phyloP scores from a whole-genome alignment of 1,140 invertebrate genomes.

The Drosophila biarmipes region DNA sequence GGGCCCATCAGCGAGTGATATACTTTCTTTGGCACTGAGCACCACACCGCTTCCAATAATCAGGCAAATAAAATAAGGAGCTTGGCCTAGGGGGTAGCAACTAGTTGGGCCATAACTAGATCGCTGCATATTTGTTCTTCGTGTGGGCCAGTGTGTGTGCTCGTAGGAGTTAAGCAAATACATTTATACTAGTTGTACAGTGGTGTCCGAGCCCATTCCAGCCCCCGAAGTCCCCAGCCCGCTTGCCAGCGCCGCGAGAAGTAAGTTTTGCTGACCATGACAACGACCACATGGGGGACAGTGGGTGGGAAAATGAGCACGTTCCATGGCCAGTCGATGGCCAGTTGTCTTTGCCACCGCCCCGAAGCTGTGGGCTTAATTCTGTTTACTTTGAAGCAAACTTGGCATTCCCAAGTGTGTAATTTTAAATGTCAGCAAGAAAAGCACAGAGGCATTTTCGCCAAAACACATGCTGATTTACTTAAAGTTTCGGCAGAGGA shows the following conservation, averaged over 20 bases:
- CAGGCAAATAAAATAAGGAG: neutral
- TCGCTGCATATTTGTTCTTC: slow-evolving; percentile 15
- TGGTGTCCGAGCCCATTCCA: neutral
- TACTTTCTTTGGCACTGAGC: no score
- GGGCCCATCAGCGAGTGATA: no score
- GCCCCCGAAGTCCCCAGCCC: slow-evolving; percentile 6
- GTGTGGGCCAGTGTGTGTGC: slow-evolving; percentile 8
- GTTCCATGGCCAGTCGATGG: slow-evolving; percentile 53
- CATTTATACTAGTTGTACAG: slow-evolving; percentile 46
- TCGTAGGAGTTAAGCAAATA: slow-evolving; percentile 65
- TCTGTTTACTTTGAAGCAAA: slow-evolving; percentile 76
- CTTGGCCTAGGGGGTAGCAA: slow-evolving; percentile 4
- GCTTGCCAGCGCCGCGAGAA: slow-evolving; percentile 35
- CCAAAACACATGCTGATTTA: slow-evolving; percentile 38
- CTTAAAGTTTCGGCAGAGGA: slow-evolving; percentile 46
- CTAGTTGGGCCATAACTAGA: neutral
- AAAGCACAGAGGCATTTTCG: slow-evolving; percentile 26
- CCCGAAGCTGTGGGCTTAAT: slow-evolving; percentile 51
- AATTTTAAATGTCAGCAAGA: slow-evolving; percentile 79
- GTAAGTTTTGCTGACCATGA: slow-evolving; percentile 78
- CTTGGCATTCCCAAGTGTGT: slow-evolving; percentile 74
- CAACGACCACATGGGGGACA: slow-evolving; percentile 46
- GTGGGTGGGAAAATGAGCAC: slow-evolving; percentile 33
- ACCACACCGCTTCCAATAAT: no score
- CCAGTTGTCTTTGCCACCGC: slow-evolving; percentile 50